Conservation (phyloP, 2,113 vertebrate genomes). For the Silurus glanis region DNA sequence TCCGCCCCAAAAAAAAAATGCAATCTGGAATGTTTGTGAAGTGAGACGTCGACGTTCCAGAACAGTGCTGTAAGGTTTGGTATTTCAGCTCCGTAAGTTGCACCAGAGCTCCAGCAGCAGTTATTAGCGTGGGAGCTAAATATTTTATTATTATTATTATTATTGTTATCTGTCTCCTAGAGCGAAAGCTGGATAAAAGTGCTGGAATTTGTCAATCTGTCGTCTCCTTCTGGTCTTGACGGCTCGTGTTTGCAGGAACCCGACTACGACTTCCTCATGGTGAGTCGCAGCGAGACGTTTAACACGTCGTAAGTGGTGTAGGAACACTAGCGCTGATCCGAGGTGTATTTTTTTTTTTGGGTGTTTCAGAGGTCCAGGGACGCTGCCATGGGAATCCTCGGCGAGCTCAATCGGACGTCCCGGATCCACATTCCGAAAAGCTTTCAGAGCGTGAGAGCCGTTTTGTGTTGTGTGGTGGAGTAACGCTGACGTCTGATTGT, state of each 20-base stretch:
- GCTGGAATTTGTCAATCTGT: background rate
- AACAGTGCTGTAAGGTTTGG: background rate
- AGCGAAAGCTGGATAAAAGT: slow-evolving; percentile 40
- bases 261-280: slow-evolving; percentile 15
- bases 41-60: background rate
- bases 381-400: slow-evolving; percentile 11
- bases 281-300: background rate
- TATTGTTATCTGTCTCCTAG: slow-evolving; percentile 8
- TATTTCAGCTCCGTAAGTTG: background rate
- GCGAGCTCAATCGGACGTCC: slow-evolving; percentile 11
- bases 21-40: no score
- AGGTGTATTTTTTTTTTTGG: background rate
- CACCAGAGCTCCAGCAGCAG: no score
- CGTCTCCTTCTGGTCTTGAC: background rate
- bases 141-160: no score
- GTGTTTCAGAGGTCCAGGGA: slow-evolving; percentile 35
- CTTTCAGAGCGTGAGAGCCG: slow-evolving; percentile 33
- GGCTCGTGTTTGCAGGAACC: slow-evolving; percentile 21
- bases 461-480: background rate
- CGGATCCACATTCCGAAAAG: slow-evolving; percentile 41
- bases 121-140: no score
- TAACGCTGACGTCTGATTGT: background rate
- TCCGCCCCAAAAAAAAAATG: background rate
- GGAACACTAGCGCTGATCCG: background rate
- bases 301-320: background rate